Conservation (phyloP, 92 coral and sea anemone genomes). For the Pocillopora grandis region DNA sequence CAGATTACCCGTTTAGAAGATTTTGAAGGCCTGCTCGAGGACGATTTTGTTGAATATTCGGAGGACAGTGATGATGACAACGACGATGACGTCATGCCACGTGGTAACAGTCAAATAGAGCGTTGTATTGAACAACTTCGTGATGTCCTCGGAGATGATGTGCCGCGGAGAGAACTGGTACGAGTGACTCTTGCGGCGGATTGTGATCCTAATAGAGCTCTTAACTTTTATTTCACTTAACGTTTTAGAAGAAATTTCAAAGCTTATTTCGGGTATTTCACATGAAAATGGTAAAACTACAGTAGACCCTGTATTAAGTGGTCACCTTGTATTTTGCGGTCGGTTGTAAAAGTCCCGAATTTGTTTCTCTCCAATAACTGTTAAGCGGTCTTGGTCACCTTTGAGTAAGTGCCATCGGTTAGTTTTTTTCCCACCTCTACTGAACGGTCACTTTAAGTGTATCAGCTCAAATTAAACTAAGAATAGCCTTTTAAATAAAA, state of each 20-base stretch:
- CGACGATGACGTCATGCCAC: slow-evolving; percentile 43
- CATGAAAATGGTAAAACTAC: no score
- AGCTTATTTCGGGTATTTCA: neutral
- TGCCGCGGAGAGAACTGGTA: slow-evolving; percentile 76
- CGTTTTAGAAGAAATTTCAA: neutral
- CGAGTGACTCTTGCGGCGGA: slow-evolving; percentile 90
- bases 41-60: neutral
- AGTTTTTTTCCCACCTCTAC: no score
- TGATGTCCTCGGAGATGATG: slow-evolving; percentile 70
- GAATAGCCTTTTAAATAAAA: no score
- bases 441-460: no score
- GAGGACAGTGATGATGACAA: neutral
- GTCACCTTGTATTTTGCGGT: no score
- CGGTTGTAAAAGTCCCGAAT: no score
- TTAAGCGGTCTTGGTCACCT: no score
- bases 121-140: slow-evolving; percentile 36
- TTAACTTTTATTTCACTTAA: slow-evolving; percentile 85
- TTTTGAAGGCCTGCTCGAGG: slow-evolving; percentile 13
- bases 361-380: no score
- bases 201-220: slow-evolving; percentile 89
- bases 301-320: no score
- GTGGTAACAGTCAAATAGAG: slow-evolving; percentile 39
- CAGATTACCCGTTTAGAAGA: slow-evolving; percentile 13
- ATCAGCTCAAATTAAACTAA: no score
- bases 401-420: no score